Conservation (phyloP, 2,888 invertebrate genomes). For the Drosophila falleni region DNA sequence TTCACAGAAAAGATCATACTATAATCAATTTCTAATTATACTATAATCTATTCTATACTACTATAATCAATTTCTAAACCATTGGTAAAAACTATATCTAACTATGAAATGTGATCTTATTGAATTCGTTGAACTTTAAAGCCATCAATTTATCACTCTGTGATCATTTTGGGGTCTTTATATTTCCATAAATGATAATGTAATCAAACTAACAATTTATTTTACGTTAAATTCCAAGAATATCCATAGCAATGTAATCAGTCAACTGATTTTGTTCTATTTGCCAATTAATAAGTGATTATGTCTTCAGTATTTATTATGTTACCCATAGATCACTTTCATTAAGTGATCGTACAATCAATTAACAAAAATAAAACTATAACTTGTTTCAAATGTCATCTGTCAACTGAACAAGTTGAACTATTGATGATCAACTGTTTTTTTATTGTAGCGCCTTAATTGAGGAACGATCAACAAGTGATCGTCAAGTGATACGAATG, state of each 20-base stretch:
- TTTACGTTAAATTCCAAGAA: not conserved
- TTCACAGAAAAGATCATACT: not conserved
- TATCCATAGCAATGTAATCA: not conserved
- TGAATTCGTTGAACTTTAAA: not conserved
- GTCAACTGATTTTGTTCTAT: not conserved
- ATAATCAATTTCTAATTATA: too few relatives aligned
- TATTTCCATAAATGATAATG: not conserved
- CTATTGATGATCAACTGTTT: not conserved
- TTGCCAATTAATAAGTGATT: slow-evolving; percentile 2
- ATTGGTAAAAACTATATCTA: not conserved
- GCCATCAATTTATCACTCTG: not conserved
- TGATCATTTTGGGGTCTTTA: not conserved
- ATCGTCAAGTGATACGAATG: not conserved
- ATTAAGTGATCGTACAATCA: slow-evolving; percentile 3
- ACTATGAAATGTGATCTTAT: not conserved
- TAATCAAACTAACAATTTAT: not conserved
- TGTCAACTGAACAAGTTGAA: not conserved
- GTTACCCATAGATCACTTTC: not conserved
- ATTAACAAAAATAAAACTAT: not conserved
- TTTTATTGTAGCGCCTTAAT: not conserved
- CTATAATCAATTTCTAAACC: not conserved
- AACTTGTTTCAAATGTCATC: not conserved
- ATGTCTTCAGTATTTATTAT: not conserved
- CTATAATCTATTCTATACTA: too few relatives aligned
- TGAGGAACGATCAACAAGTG: not conserved